phyloP scores from a whole-genome alignment of 2,113 vertebrate genomes.

The Peromyscus californicus region DNA sequence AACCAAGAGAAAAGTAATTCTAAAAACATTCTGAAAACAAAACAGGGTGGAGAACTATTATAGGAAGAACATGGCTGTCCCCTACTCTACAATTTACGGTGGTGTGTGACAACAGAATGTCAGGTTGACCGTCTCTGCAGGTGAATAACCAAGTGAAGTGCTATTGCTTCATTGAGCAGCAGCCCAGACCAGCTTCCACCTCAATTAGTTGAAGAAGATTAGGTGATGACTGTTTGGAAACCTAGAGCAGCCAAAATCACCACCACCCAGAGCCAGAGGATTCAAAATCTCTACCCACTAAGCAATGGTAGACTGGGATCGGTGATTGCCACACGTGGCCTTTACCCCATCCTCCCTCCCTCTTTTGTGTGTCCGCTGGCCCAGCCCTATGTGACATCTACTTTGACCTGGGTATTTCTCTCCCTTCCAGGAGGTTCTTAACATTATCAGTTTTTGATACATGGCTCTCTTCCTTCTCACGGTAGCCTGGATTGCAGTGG shows the following conservation, averaged over 20 bases:
- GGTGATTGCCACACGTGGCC: not conserved
- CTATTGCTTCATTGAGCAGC: not conserved
- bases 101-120: constrained; percentile 41
- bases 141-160: not conserved
- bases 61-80: not conserved
- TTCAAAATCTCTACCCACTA: not conserved
- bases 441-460: not conserved
- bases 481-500: not conserved
- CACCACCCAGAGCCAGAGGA: not conserved
- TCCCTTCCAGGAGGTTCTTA: not conserved
- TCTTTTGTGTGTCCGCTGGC: not conserved
- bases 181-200: not conserved
- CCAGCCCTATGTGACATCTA: not conserved
- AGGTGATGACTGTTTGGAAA: not conserved
- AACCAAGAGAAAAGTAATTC: constrained; percentile 14
- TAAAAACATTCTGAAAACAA: not conserved
- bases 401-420: not conserved
- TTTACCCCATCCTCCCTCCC: not conserved
- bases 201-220: too few species aligned
- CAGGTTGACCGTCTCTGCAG: not conserved
- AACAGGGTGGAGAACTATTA: not conserved
- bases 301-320: not conserved
- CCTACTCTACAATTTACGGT: constrained; percentile 48
- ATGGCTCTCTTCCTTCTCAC: not conserved
- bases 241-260: not conserved